These are phyloP conservation scores for Rhabditophanes sp. DNA, from an alignment of 2,888 invertebrate genomes.

Conservation along the genomic window DNA sequence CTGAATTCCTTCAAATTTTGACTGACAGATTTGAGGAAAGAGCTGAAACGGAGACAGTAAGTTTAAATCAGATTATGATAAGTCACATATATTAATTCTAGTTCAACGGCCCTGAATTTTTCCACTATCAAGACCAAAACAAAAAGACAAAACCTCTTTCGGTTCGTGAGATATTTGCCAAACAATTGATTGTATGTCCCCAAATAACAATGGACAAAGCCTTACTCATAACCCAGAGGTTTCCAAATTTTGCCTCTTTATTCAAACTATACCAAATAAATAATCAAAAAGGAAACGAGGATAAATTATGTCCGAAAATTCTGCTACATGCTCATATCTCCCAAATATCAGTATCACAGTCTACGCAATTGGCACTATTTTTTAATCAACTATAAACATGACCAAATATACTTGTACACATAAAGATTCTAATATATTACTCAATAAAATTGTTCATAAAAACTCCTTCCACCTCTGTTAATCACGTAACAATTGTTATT, in stretches of 20 bases:
- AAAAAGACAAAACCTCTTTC: slow-evolving; percentile 29
- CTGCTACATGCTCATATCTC: no score
- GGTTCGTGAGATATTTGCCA: slow-evolving; percentile 28
- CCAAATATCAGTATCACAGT: no score
- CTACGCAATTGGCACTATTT: no score
- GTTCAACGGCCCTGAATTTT: no score
- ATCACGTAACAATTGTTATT: no score
- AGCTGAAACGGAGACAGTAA: slow-evolving; percentile 10
- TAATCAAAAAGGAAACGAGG: not conserved
- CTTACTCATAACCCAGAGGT: slow-evolving; percentile 18
- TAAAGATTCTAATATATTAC: no score
- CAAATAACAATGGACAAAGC: slow-evolving; percentile 18
- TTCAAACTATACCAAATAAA: slow-evolving; percentile 11
- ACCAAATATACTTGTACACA: no score
- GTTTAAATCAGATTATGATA: slow-evolving; percentile 1
- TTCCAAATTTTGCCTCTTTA: slow-evolving; percentile 23
- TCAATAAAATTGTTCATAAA: no score
- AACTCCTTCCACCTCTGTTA: no score
- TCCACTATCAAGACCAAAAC: slow-evolving; percentile 21
- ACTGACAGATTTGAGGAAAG: slow-evolving; percentile 15
- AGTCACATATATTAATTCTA: no score
- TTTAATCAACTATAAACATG: no score
- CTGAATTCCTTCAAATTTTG: slow-evolving; percentile 26
- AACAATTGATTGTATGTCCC: slow-evolving; percentile 36
- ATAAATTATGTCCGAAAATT: no score